Conservation (phyloP, 92 coral and sea anemone species). For the Porites cylindrica region DNA sequence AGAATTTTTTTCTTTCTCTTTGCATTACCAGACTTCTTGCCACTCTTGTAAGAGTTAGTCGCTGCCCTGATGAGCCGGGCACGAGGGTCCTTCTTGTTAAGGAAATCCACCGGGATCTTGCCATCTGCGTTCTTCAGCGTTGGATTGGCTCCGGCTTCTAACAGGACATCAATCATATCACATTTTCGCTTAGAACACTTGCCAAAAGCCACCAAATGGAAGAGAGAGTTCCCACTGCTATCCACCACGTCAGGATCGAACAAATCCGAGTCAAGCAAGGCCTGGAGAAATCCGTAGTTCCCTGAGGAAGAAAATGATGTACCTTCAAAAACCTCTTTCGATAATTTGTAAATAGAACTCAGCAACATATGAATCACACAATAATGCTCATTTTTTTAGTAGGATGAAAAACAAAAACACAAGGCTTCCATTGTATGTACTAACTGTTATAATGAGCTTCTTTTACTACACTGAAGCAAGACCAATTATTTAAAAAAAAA, state of each 20-base stretch:
- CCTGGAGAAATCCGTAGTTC: constrained; percentile 40
- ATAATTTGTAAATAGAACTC: background rate
- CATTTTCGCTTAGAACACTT: constrained; percentile 58
- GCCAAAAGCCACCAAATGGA: constrained; percentile 57
- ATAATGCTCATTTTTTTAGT: too few species aligned
- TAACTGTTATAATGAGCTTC: too few species aligned
- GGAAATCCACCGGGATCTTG: constrained; percentile 52
- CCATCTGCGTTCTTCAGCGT: constrained; percentile 57
- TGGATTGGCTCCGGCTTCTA: constrained; percentile 65
- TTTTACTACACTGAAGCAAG: too few species aligned
- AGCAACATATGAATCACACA: too few species aligned
- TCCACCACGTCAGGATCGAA: constrained; percentile 61
- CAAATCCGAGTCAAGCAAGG: constrained; percentile 58
- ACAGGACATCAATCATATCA: constrained; percentile 38
- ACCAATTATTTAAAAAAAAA: too few species aligned
- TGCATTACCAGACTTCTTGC: constrained; percentile 42
- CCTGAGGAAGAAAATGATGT: constrained; percentile 15
- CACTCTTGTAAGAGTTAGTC: constrained; percentile 42
- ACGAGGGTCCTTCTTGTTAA: constrained; percentile 69
- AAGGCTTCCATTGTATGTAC: too few species aligned
- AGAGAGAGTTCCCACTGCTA: constrained; percentile 61
- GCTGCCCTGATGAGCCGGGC: constrained; percentile 54
- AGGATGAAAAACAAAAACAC: too few species aligned
- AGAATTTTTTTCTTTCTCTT: constrained; percentile 45
- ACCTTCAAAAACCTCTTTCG: background rate